These are phyloP conservation scores for Mixornis gularis DNA, from an alignment of 2,113 vertebrate species.

Conservation along the genomic window DNA sequence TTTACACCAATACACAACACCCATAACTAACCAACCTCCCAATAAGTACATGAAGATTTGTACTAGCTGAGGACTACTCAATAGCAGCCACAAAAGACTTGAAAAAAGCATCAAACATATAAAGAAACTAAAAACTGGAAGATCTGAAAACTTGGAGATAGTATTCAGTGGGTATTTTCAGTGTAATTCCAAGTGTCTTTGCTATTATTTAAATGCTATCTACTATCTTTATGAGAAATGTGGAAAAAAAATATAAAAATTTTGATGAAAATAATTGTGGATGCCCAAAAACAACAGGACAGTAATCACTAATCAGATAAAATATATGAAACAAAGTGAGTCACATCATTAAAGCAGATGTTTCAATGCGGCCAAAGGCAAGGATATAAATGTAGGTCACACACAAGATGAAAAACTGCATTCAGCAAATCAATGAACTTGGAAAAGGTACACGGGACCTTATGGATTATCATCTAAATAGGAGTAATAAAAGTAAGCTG, in stretches of 20 bases:
- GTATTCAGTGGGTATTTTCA: neutral
- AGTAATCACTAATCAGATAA: neutral
- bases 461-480: neutral
- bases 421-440: neutral
- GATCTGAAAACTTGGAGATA: neutral
- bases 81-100: neutral
- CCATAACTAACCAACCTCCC: neutral
- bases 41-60: neutral
- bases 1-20: neutral
- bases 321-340: neutral
- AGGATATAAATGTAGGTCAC: neutral
- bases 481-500: neutral
- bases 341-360: neutral
- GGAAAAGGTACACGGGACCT: neutral
- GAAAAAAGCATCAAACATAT: neutral
- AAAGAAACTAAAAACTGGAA: neutral
- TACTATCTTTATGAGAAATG: neutral
- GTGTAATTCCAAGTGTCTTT: neutral
- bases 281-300: neutral
- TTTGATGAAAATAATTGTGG: neutral
- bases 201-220: neutral
- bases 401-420: neutral
- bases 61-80: neutral
- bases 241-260: neutral
- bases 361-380: neutral